A percentile compares a stretch with the other conserved stretches of the same genome.
phyloP scores from a whole-genome alignment of 2,888 invertebrate species.

The Philaethria dido region DNA sequence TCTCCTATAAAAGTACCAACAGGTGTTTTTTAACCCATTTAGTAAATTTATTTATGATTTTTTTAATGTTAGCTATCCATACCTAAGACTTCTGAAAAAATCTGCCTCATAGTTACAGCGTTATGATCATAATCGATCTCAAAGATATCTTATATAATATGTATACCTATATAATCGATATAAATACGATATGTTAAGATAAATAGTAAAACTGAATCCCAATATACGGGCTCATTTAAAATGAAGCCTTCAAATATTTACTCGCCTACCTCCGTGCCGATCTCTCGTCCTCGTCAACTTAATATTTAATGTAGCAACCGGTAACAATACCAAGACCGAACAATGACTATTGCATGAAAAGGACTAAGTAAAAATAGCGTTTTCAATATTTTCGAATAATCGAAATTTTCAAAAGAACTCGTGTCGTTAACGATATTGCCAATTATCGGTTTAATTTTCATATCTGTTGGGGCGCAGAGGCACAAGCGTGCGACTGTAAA shows the following conservation, averaged over 20 bases:
- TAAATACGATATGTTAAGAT: constrained; percentile 12
- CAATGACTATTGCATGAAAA: constrained; percentile 27
- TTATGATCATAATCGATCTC: not conserved
- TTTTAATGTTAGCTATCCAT: no score
- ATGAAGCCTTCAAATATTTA: constrained; percentile 42
- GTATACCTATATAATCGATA: not conserved
- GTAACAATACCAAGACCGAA: constrained; percentile 40
- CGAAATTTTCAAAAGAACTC: not conserved
- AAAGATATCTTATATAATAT: not conserved
- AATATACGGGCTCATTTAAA: constrained; percentile 29
- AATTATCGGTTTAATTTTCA: not conserved
- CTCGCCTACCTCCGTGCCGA: constrained; percentile 33
- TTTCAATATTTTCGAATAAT: constrained; percentile 14
- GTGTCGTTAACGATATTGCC: not conserved
- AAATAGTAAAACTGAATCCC: not conserved
- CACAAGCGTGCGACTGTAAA: no score
- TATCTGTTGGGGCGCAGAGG: no score
- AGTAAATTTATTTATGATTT: no score
- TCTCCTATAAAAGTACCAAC: no score
- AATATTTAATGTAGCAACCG: constrained; percentile 45
- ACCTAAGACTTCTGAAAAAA: not conserved
- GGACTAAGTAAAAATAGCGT: not conserved
- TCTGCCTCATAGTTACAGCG: not conserved
- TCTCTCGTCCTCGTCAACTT: constrained; percentile 40
- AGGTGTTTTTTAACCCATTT: no score